phyloP scores from a whole-genome alignment of 2,113 vertebrate species.

The Phyllostomus hastatus region DNA sequence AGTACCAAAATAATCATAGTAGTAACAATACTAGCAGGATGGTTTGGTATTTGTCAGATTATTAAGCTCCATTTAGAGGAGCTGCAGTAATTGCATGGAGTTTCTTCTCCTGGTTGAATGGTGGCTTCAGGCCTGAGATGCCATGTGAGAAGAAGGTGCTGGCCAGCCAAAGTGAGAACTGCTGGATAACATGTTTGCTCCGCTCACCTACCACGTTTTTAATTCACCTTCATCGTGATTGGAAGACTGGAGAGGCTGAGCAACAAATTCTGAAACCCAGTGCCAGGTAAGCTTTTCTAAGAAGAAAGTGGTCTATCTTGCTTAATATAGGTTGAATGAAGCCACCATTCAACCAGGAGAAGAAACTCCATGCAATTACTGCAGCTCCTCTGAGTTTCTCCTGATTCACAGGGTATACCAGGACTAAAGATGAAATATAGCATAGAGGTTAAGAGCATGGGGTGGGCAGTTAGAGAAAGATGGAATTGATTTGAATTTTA shows the following conservation, averaged over 20 bases:
- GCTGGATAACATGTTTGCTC: background rate
- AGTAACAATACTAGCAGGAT: background rate
- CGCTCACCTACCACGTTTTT: background rate
- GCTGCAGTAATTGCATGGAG: background rate
- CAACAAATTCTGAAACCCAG: background rate
- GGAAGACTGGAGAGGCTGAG: background rate
- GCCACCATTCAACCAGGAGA: no score
- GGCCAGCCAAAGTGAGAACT: background rate
- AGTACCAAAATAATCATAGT: background rate
- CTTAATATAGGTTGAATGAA: background rate
- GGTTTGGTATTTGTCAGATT: background rate
- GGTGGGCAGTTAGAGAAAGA: background rate
- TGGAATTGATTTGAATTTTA: background rate
- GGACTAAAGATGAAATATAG: background rate
- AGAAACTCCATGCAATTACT: no score
- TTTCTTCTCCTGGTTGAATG: background rate
- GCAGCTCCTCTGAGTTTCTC: background rate
- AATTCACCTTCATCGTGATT: background rate
- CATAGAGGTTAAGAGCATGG: background rate
- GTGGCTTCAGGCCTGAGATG: background rate
- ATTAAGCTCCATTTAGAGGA: background rate
- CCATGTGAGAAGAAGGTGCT: background rate
- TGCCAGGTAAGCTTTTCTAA: background rate
- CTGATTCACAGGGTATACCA: background rate
- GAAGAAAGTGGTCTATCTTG: background rate